A percentile compares a stretch with the other conserved stretches of the same genome.
These are phyloP conservation scores for Caenorhabditis elegans DNA, from an alignment of 1,140 invertebrate genomes.

Conservation along the genomic window DNA sequence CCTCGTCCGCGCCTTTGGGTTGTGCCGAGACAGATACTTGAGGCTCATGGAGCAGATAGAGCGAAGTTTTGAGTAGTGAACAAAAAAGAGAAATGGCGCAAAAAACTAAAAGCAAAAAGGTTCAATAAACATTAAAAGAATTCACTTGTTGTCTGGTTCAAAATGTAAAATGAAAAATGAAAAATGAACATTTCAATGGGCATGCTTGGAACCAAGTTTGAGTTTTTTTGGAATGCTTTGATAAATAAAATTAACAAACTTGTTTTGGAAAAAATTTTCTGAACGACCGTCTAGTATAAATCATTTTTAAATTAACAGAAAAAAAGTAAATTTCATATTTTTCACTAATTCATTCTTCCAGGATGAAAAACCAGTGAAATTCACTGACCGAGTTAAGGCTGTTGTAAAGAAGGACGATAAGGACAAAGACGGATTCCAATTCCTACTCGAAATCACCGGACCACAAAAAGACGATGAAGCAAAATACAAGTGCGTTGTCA, in stretches of 20 bases:
- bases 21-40: background rate
- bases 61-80: background rate
- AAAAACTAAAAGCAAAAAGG: background rate
- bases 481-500: constrained; percentile 64
- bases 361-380: constrained; percentile 64
- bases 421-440: constrained; percentile 62
- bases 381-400: constrained; percentile 59
- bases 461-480: constrained; percentile 65
- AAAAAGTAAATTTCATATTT: too few species aligned
- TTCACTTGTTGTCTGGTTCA: too few species aligned
- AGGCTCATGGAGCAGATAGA: background rate
- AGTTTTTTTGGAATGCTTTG: too few species aligned
- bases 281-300: too few species aligned
- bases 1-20: background rate
- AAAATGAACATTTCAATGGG: too few species aligned
- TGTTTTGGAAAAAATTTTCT: too few species aligned
- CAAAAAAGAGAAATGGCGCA: background rate
- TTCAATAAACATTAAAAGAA: too few species aligned
- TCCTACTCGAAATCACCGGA: constrained; percentile 61
- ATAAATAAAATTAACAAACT: too few species aligned
- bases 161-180: too few species aligned
- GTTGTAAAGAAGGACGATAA: constrained; percentile 62
- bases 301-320: too few species aligned
- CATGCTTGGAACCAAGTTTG: too few species aligned
- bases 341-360: constrained; percentile 37